Conservation (phyloP, 2,113 vertebrate species). For the Rhynchopsitta pachyrhyncha region DNA sequence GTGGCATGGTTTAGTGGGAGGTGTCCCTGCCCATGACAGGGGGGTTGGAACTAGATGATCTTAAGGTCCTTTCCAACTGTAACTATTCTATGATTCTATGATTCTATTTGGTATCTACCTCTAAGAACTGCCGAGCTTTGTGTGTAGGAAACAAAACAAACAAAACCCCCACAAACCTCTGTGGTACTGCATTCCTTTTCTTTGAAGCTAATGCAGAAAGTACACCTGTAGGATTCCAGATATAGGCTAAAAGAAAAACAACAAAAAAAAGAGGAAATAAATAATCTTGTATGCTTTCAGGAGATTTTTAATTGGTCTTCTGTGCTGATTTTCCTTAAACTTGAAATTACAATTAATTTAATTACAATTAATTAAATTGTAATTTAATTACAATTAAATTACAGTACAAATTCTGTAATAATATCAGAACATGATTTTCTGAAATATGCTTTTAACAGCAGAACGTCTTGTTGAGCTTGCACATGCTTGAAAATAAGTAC, state of each 20-base stretch:
- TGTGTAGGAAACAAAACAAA: background rate
- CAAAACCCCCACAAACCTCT: fast-evolving
- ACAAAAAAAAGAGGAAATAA: background rate
- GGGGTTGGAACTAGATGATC: too few relatives aligned
- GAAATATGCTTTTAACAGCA: background rate
- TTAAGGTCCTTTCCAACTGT: too few relatives aligned
- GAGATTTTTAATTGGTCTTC: background rate
- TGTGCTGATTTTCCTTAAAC: background rate
- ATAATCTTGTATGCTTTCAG: background rate
- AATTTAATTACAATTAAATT: background rate
- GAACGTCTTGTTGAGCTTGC: background rate
- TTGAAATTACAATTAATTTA: background rate
- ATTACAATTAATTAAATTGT: background rate
- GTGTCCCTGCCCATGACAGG: too few relatives aligned
- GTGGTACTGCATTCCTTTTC: background rate
- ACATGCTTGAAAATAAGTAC: background rate
- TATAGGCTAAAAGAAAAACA: background rate
- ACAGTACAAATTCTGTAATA: background rate
- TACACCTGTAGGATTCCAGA: background rate
- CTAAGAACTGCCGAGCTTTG: background rate
- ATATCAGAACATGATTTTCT: background rate
- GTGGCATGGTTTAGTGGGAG: too few relatives aligned
- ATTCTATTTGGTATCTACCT: background rate
- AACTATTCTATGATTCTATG: too few relatives aligned
- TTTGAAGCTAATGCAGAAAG: background rate